Evolutionary conservation across 2,113 vertebrate species (phyloP), one percentile per base, ranked within the genome.

Genomic region (Cyphomyrus plagiostoma): DNA sequence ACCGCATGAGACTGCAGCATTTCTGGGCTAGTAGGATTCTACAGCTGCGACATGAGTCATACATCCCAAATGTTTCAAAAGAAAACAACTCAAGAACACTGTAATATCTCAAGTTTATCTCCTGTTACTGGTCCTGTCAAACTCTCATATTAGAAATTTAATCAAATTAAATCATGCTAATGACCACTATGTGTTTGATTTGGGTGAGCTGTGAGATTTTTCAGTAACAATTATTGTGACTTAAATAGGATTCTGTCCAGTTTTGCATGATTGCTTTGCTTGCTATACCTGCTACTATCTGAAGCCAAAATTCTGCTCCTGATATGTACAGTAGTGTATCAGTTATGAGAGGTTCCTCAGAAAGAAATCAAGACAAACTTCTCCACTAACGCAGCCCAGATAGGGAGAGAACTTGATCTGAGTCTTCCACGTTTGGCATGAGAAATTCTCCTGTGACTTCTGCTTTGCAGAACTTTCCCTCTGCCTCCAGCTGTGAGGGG

Each of bases 41-140:
- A 49, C 84, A 86, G 84, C 84, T 86, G 84, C 39, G 23, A 30
- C 13, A 8, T 86, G 84, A 86, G 84, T 86, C 84, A 86, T 52
- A 30, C 84, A 86, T 86, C 84, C 84, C 49, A 50, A 46, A 86
- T 53, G 15, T 6, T 86, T 86, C 49, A 52, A 35, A 35, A 6
- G 84, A 52, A 86, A 86, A 86, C 48, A 86, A 23, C 46, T 46
- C 11, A 23, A 35, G 48, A 86, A 86, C n/a, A 52, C 6, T 17
- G 48, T 1, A 86, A 15, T 52, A 86, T 49, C 23, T 86, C 21
- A 50, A 46, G 49, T 13, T 19, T 52, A 86, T 19, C 49, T 52
- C 2, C 84, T 35, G 49, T 53, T 17, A 30, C 26, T 45, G 46
- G 42, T 11, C 45, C 45, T 15, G 74, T 80, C 35, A 80, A 17